Conservation (phyloP, 2,113 vertebrate species). For the Antechinus stuartii region DNA sequence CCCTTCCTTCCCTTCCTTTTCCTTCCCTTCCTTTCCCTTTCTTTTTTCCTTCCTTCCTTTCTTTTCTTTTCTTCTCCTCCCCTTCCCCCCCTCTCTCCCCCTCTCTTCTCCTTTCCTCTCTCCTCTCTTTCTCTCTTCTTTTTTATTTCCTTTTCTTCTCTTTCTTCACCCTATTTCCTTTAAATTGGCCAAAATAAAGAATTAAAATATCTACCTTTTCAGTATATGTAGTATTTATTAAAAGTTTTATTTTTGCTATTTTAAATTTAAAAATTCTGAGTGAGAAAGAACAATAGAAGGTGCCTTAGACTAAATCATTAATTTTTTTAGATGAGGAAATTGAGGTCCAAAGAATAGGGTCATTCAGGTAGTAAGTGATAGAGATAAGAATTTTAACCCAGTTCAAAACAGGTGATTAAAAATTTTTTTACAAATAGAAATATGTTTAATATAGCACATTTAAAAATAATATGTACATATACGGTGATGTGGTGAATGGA, state of each 20-base stretch:
- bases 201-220: not conserved
- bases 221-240: not conserved
- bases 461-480: not conserved
- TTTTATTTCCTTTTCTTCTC: not conserved
- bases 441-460: not conserved
- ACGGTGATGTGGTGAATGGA: not conserved
- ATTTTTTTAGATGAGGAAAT: not conserved
- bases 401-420: not conserved
- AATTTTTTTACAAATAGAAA: not conserved
- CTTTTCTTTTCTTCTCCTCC: too few species aligned
- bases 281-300: not conserved
- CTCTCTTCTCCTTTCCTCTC: too few species aligned
- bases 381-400: not conserved
- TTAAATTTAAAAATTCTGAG: not conserved
- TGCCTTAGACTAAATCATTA: not conserved
- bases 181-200: not conserved
- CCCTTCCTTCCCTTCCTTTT: not conserved
- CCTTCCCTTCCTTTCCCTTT: too few species aligned
- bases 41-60: too few species aligned
- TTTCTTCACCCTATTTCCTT: not conserved
- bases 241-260: not conserved
- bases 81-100: too few species aligned
- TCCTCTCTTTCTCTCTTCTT: too few species aligned
- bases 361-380: not conserved
- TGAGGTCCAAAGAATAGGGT: not conserved